These are phyloP conservation scores for Plemyria rubiginata DNA, from an alignment of 2,888 invertebrate species.

Conservation along the genomic window DNA sequence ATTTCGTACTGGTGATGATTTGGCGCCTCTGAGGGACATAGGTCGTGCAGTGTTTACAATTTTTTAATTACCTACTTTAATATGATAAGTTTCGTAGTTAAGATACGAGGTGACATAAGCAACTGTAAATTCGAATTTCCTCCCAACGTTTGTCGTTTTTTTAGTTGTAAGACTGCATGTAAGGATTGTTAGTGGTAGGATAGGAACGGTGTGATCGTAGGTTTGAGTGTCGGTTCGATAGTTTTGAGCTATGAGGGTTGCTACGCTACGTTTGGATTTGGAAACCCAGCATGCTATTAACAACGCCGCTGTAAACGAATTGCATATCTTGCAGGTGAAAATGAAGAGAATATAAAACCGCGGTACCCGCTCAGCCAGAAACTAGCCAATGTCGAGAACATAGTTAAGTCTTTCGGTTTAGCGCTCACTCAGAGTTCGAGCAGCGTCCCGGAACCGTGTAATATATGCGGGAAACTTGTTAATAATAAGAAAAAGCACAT, in stretches of 20 bases:
- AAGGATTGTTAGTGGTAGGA: conserved; percentile 42
- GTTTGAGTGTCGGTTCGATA: conserved; percentile 39
- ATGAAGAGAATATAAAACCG: conserved; percentile 78
- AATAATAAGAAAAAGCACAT: conserved; percentile 88
- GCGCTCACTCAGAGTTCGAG: conserved; percentile 62
- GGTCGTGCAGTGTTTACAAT: conserved; percentile 58
- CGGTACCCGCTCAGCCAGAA: conserved; percentile 69
- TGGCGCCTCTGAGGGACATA: conserved; percentile 80
- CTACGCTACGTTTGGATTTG: conserved; percentile 44
- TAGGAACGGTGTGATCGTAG: conserved; percentile 43
- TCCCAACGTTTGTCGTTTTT: conserved; percentile 29
- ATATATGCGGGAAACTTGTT: conserved; percentile 87
- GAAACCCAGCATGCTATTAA: conserved; percentile 53
- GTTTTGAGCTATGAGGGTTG: conserved; percentile 37
- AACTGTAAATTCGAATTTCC: conserved; percentile 30
- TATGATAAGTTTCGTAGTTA: conserved; percentile 36
- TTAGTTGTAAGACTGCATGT: conserved; percentile 58
- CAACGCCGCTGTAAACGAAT: conserved; percentile 61
- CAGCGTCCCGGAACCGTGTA: conserved; percentile 83
- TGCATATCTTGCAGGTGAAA: conserved; percentile 78
- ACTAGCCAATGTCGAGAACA: conserved; percentile 67
- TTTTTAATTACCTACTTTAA: conserved; percentile 34
- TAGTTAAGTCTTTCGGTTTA: conserved; percentile 71
- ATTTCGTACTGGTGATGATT: conserved; percentile 67
- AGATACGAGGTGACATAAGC: conserved; percentile 29